These are phyloP conservation scores for Xenopus laevis DNA, from an alignment of 2,113 vertebrate species.

Conservation along the genomic window DNA sequence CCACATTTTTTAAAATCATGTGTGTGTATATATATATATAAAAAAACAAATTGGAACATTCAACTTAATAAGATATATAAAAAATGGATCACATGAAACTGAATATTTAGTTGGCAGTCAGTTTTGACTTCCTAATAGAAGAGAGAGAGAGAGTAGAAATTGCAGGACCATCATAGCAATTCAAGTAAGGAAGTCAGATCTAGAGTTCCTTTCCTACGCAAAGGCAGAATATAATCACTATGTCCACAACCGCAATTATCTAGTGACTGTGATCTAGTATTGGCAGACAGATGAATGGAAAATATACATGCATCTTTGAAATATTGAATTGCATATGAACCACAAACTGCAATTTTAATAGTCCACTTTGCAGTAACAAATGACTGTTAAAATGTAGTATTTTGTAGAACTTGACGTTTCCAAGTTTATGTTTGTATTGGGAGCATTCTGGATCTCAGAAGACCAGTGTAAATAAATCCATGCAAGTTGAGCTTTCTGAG, in stretches of 20 bases:
- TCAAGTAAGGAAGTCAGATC: too few relatives aligned
- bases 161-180: not conserved
- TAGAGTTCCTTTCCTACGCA: too few relatives aligned
- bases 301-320: conserved; percentile 21
- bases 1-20: conserved; percentile 65
- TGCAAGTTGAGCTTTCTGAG: conserved; percentile 46
- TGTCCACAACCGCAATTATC: not conserved
- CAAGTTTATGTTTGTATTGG: conserved; percentile 19
- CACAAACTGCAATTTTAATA: not conserved
- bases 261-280: not conserved
- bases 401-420: conserved; percentile 48
- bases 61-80: conserved; percentile 58
- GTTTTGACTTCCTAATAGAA: conserved; percentile 12
- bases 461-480: conserved; percentile 53
- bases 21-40: too few relatives aligned
- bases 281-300: conserved; percentile 34
- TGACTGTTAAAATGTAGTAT: conserved; percentile 50
- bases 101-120: conserved; percentile 57
- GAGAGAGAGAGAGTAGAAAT: not conserved
- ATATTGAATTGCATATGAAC: not conserved
- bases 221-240: too few relatives aligned
- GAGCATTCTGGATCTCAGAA: conserved; percentile 43
- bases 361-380: conserved; percentile 15
- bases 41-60: conserved; percentile 71
- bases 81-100: conserved; percentile 56